Evolutionary conservation across 2,113 vertebrate genomes (phyloP), one percentile per base, ranked within the genome.

Genomic region (Thunnus maccoyii): DNA sequence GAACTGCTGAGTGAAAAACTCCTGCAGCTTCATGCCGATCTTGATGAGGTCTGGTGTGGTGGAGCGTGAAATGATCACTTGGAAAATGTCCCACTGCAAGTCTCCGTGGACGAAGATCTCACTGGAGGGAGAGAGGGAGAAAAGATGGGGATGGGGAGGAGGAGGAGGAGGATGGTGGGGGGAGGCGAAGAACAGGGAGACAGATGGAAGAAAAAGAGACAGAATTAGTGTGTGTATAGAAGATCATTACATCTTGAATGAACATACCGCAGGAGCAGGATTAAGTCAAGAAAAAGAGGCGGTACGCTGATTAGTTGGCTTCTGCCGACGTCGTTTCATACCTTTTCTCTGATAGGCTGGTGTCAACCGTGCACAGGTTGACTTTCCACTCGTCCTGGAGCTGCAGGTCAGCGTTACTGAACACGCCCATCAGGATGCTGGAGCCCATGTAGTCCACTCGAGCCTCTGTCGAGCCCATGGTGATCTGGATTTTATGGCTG

Each of bases 21-120:
- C 98, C 92, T 99, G 98, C 55, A 99, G 96, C 89, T 99, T 99
- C 98, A 99, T 99, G 93, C 98, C 98, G 72, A 99, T 99, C 96
- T 99, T 99, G 92, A 99, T 99, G 78, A 99, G 96, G 93, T 99
- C 98, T 60, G 98, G 98, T 0, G 98, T 99, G 52, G 98, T 99
- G 0, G 98, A 99, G 91, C 98, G 96, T 50, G 98, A 99, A 94
- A 99, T 99, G 95, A 99, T 99, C 81, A 99, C 98, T 95, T 99
- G 98, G 93, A 99, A 99, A 87, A 99, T 98, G 95, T 99, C 98
- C 98, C 98, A 99, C 90, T 99, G 97, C 92, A 99, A 89, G 91
- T 99, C 98, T 69, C 98, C 98, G 65, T 99, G 98, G 90, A 99
- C 95, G 88, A 99, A 99, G 91, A 99, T 98, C 88, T 97, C 97